These are phyloP conservation scores for Tringa solitaria DNA, from an alignment of 2,113 vertebrate species.

Conservation along the genomic window DNA sequence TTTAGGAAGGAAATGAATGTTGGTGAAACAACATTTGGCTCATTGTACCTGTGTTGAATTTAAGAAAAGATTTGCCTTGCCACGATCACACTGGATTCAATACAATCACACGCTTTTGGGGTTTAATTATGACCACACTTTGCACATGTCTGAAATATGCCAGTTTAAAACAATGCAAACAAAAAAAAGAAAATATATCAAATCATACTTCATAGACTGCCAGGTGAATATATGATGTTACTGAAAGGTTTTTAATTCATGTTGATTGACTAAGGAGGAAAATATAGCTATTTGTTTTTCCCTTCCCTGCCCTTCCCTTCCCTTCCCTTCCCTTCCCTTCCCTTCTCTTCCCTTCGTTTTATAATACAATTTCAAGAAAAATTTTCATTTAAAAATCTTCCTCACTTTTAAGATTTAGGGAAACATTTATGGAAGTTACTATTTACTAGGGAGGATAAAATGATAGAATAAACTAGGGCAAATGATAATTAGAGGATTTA, in stretches of 20 bases:
- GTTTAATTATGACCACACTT: not conserved
- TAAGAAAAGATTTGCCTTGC: not conserved
- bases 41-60: not conserved
- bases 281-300: not conserved
- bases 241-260: not conserved
- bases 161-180: not conserved
- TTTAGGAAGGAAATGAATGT: not conserved
- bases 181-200: not conserved
- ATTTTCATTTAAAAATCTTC: not conserved
- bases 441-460: not conserved
- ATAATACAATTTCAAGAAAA: not conserved
- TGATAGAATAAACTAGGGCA: not conserved
- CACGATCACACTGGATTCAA: not conserved
- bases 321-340: too few species aligned
- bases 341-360: not conserved
- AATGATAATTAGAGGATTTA: not conserved
- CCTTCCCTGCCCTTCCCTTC: not conserved
- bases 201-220: not conserved
- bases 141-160: not conserved
- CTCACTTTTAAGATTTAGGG: not conserved
- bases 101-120: rapidly evolving
- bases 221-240: not conserved
- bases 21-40: not conserved
- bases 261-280: not conserved
- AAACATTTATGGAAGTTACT: not conserved